Base-by-base conservation (phyloP, 2,888 invertebrate genomes). In the Synergus itoensis region DNA sequence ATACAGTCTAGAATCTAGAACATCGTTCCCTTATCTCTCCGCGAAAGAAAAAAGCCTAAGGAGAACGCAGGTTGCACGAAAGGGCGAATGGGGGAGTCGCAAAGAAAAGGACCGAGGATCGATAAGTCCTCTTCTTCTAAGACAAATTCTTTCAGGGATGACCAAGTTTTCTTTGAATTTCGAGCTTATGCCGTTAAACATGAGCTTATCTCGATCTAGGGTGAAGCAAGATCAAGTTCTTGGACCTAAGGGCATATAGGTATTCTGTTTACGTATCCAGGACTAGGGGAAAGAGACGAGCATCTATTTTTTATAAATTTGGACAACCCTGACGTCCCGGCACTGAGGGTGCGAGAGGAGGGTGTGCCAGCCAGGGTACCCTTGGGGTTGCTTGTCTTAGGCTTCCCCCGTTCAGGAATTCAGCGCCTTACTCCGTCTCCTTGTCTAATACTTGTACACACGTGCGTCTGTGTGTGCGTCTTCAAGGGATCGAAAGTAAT, bases 401-500 rank as follows among this genome's bases (percentile, higher is more conserved):
- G 84, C 86, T 87, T 85, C 84, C 84, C 83, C 64, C 77, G 83
- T 80, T 87, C 84, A 85, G 85, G 87, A 89, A 89, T 89, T 87
- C 86, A 82, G 83, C 80, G 81, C 84, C 82, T 81, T 81, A 83
- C 82, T 67, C 76, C 67, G 63, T 81, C 81, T 41, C 78, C 57
- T 40, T 41, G 48, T 12, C 21, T 67, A 14, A 78, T 76, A 62
- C 45, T 75, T 57, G 18, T 16, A 45, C 28, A 75, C 69, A 80
- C 63, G 41, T 79, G 69, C 79, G 65, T 40, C 77, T 40, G 48
- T 41, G 45, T 69, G 36, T 14, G 48, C 63, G 79, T 81, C 62
- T 82, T 73, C 81, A 77, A 80, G 86, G 89, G 89, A 90, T 90
- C 89, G 89, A 89, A 89, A 89, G 90, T 91, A 91, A 91, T 90